Evolutionary conservation across 2,888 invertebrate genomes (phyloP).

Genomic region (Brachyptera risi): DNA sequence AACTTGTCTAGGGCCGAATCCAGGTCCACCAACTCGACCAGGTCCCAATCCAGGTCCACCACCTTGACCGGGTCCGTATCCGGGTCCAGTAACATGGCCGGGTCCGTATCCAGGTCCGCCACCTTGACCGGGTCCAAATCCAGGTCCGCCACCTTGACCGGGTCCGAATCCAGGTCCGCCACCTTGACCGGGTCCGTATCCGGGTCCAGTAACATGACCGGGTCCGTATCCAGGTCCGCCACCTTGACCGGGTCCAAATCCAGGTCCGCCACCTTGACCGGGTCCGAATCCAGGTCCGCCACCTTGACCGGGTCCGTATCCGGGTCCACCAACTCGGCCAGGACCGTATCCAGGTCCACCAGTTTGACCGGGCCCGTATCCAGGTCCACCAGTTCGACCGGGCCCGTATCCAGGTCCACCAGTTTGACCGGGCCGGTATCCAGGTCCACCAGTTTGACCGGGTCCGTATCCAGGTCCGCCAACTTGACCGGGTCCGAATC

Average conservation of each 20-base stretch:
- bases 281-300: no score
- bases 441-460: no score
- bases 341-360: no score
- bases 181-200: conserved; percentile 26
- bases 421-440: no score
- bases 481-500: neutral
- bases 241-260: conserved; percentile 30
- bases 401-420: no score
- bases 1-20: neutral
- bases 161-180: no score
- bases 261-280: conserved; percentile 22
- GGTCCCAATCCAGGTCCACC: conserved; percentile 1
- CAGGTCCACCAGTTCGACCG: no score
- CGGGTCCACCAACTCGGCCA: no score
- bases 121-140: conserved; percentile 30
- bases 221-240: conserved; percentile 30
- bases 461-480: no score
- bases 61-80: conserved; percentile 26
- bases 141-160: conserved; percentile 22
- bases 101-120: conserved; percentile 30
- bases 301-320: neutral
- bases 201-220: conserved; percentile 33
- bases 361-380: no score
- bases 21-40: neutral
- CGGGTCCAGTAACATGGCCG: conserved; percentile 33